Percentiles rank a stretch among this genome's conserved stretches.
These are phyloP conservation scores for Helicoverpa assulta DNA, from an alignment of 2,888 invertebrate species.

Conservation along the genomic window DNA sequence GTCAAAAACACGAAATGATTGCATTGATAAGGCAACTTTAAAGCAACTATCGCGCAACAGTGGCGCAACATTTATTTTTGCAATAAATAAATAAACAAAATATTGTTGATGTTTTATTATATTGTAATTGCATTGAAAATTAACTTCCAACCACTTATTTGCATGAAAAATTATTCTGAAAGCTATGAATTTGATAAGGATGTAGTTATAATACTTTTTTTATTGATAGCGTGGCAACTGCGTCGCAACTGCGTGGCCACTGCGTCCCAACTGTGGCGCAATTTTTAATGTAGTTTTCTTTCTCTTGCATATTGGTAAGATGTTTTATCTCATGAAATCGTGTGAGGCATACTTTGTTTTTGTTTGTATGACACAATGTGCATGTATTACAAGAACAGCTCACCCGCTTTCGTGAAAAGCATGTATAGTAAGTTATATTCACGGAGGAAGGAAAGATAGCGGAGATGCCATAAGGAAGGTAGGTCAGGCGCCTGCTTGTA, in stretches of 20 bases:
- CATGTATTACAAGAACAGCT: too few species aligned
- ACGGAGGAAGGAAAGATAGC: too few species aligned
- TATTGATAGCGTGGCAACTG: constrained; percentile 20
- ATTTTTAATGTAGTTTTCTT: constrained; percentile 7
- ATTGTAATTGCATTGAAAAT: constrained; percentile 17
- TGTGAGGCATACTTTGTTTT: too few species aligned
- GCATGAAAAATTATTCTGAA: neutral
- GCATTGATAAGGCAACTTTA: constrained; percentile 45
- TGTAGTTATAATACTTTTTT: neutral
- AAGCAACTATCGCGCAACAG: constrained; percentile 13
- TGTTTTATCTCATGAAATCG: too few species aligned
- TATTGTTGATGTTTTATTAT: neutral
- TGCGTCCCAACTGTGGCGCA: constrained; percentile 29
- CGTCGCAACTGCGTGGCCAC: constrained; percentile 28
- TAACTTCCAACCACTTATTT: neutral
- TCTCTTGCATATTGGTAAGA: neutral
- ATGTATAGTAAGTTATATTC: too few species aligned
- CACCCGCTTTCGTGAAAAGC: too few species aligned
- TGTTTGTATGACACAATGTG: too few species aligned
- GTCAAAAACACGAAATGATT: constrained; percentile 1
- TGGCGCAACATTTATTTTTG: neutral
- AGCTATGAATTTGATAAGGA: neutral
- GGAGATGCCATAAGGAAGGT: too few species aligned
- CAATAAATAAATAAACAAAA: neutral
- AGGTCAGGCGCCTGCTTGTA: too few species aligned